Evolutionary conservation across 2,888 invertebrate genomes (phyloP), one percentile per base, ranked within the genome.

Genomic region (Drosophila kambysellisi): DNA sequence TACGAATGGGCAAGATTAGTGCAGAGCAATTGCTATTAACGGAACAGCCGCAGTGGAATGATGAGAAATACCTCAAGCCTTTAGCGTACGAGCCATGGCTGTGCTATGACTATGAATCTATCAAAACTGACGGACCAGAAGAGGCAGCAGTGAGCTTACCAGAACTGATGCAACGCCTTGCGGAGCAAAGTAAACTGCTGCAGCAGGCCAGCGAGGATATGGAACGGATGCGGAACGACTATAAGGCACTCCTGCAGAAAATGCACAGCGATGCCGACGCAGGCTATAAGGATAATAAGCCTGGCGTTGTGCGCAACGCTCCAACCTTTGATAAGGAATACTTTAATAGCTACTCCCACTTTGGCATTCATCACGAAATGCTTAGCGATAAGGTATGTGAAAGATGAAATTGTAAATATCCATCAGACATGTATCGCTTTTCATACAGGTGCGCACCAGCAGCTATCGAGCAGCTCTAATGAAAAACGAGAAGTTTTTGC

Each of bases 351-450:
- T 98, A 98, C 91, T 96, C 97, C 59, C 98, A 98, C 93, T 98
- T 97, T 93, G 96, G 96, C 30, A 98, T 98, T 89, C 99, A 99
- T 93, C 96, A 97, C 91, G 98, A 98, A 91, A 99, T 99, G 99
- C 94, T 99, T 43, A 96, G 96, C 90, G 98, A 98, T 91, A 95
- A 95, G 92, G 78, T 78, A 39, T 5, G n/a, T 41, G 12, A 32
- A 8, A 41, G 8, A 3, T 41, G 9, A 9, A 20, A 20, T 46
- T 29, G 7, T n/a, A 35, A 32, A 41, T 20, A 20, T 41, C 17
- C 11, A 46, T 39, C 12, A 8, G 4, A 35, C 35, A 29, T 6
- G 25, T 20, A 11, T 20, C 7, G 17, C 39, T 25, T 56, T 4
- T 11, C 3, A 20, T 0, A 29, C 12, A 77, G 77, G 95, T 97